Evolutionary conservation across 2,797 vertebrate genomes (phyloP).

Genomic region (Hafferia zeledoni): DNA sequence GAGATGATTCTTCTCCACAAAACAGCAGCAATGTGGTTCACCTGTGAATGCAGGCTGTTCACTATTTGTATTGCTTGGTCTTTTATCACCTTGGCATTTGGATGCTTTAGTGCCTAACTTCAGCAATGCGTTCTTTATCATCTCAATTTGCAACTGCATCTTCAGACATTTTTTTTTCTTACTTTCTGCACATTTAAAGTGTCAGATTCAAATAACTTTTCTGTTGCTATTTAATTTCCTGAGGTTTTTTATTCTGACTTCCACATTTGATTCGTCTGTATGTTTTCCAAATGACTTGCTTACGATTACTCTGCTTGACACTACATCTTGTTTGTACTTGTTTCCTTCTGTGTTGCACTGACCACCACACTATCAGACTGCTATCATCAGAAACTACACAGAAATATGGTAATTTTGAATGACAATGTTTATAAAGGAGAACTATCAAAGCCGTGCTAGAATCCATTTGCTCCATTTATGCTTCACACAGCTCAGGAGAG

Average conservation of each 20-base stretch:
- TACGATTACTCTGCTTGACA: background rate
- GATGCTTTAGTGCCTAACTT: background rate
- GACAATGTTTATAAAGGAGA: background rate
- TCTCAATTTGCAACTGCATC: background rate
- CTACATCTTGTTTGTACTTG: background rate
- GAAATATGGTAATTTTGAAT: background rate
- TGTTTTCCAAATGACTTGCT: background rate
- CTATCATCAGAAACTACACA: background rate
- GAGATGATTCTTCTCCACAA: background rate
- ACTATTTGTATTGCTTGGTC: background rate
- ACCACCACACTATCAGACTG: background rate
- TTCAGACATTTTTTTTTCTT: background rate
- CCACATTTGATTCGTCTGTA: background rate
- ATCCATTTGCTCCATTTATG: background rate
- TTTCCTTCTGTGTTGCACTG: background rate
- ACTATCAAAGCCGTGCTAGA: background rate
- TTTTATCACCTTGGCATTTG: background rate
- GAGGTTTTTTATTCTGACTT: background rate
- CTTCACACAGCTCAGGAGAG: background rate
- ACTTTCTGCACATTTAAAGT: background rate
- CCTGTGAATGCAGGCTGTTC: background rate
- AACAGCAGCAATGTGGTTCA: background rate
- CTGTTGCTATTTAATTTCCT: background rate
- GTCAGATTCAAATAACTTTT: background rate
- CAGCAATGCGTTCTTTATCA: background rate